phyloP scores from a whole-genome alignment of 2,888 invertebrate genomes.

The Tetanocera ferruginea region DNA sequence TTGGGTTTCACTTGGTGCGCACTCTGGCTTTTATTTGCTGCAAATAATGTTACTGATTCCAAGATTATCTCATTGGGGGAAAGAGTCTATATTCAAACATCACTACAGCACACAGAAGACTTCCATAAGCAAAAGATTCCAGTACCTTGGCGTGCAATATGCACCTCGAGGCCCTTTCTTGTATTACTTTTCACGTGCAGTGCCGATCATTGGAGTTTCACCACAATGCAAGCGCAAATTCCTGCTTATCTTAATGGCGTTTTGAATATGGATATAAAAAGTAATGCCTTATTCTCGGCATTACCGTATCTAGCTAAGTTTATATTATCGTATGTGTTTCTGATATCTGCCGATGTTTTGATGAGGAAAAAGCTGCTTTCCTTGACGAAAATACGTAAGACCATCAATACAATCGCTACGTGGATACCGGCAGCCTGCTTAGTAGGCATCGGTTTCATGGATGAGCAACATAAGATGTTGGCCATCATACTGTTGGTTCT shows the following conservation, averaged over 20 bases:
- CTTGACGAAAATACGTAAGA: conserved; percentile 59
- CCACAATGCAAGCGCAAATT: conserved; percentile 75
- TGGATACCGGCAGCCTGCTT: conserved; percentile 73
- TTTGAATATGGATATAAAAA: conserved; percentile 73
- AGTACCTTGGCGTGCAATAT: conserved; percentile 77
- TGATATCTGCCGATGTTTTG: conserved; percentile 70
- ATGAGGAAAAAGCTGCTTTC: conserved; percentile 66
- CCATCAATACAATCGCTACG: conserved; percentile 62
- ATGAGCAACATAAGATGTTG: conserved; percentile 61
- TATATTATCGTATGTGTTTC: conserved; percentile 69
- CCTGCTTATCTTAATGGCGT: conserved; percentile 77
- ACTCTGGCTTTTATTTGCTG: conserved; percentile 73
- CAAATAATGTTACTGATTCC: conserved; percentile 74
- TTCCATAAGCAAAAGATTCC: conserved; percentile 59
- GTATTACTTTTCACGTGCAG: conserved; percentile 72
- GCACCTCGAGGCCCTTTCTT: conserved; percentile 77
- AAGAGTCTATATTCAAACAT: conserved; percentile 73
- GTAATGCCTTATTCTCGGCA: conserved; percentile 71
- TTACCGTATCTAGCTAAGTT: conserved; percentile 71
- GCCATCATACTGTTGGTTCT: conserved; percentile 72
- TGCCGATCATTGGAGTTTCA: conserved; percentile 79
- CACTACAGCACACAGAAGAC: conserved; percentile 54
- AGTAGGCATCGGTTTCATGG: conserved; percentile 71
- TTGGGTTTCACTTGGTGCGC: conserved; percentile 72
- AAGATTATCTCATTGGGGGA: conserved; percentile 73